Evolutionary conservation across 2,113 vertebrate species (phyloP).

Genomic region (Takifugu bimaculatus): DNA sequence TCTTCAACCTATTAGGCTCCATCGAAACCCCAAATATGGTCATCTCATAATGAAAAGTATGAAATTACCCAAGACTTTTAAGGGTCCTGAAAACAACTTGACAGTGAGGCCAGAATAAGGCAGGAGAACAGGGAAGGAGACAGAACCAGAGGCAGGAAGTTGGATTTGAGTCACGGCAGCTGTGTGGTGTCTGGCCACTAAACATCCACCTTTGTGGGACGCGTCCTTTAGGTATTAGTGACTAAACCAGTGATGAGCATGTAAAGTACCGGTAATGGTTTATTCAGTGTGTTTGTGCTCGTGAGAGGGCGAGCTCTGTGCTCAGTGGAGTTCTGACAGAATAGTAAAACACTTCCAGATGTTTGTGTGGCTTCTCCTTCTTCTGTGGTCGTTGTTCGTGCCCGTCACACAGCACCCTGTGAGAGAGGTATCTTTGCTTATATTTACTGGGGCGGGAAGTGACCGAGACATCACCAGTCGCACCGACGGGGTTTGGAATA

Average conservation of each 20-base stretch:
- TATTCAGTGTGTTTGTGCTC: too few species aligned
- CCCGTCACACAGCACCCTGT: slow-evolving; percentile 22
- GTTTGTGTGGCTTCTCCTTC: neutral
- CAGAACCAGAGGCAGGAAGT: slow-evolving; percentile 10
- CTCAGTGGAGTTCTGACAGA: too few species aligned
- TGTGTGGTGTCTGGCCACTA: slow-evolving; percentile 25
- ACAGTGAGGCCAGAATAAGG: slow-evolving; percentile 23
- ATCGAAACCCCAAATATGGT: too few species aligned
- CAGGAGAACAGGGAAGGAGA: slow-evolving; percentile 25
- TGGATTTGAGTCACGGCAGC: slow-evolving; percentile 26
- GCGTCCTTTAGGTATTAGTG: neutral
- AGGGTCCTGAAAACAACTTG: slow-evolving; percentile 14
- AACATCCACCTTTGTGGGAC: neutral
- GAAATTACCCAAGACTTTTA: neutral
- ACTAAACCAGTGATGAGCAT: too few species aligned
- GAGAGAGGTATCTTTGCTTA: neutral
- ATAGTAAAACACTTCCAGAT: too few species aligned
- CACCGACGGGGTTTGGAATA: too few species aligned
- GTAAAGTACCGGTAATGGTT: too few species aligned
- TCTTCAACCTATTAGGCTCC: too few species aligned
- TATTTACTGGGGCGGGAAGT: too few species aligned
- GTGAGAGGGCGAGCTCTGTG: too few species aligned
- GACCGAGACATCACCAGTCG: too few species aligned
- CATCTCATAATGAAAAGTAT: too few species aligned
- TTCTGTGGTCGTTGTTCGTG: slow-evolving; percentile 43